A percentile compares a stretch with the other conserved stretches of the same genome.
Conservation (phyloP, 2,797 vertebrate genomes). For the Enteromius anoplus region DNA sequence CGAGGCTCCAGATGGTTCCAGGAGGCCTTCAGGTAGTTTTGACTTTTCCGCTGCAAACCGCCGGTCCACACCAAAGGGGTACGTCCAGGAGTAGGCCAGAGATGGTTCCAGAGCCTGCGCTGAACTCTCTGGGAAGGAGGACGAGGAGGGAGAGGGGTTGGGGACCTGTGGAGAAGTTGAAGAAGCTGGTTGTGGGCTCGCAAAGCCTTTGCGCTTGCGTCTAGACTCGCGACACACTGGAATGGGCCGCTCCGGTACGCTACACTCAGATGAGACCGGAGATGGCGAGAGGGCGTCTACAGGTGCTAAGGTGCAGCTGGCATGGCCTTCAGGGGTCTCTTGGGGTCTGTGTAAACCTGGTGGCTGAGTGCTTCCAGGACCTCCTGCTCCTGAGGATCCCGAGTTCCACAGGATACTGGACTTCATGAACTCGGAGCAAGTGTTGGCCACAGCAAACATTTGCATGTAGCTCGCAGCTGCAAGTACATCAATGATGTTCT, state of each 20-base stretch:
- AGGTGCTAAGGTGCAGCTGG: conserved; percentile 88
- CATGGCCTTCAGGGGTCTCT: conserved; percentile 82
- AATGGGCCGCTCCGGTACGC: conserved; percentile 91
- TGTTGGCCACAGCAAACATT: conserved; percentile 98
- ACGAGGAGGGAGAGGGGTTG: conserved; percentile 90
- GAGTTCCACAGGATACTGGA: conserved; percentile 97
- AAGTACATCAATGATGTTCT: conserved; percentile 97
- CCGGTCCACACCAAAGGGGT: conserved; percentile 94
- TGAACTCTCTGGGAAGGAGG: conserved; percentile 85
- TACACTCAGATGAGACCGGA: conserved; percentile 94
- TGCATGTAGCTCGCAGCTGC: conserved; percentile 98
- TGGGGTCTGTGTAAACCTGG: conserved; percentile 56
- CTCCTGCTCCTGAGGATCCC: conserved; percentile 35
- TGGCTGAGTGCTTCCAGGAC: conserved; percentile 1
- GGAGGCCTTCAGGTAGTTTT: conserved; percentile 90
- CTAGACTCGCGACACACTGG: conserved; percentile 92
- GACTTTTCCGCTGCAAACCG: conserved; percentile 91
- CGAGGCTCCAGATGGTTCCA: conserved; percentile 83
- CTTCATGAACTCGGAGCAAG: conserved; percentile 99
- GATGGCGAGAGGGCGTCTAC: conserved; percentile 92
- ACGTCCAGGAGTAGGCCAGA: conserved; percentile 96
- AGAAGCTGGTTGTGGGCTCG: conserved; percentile 84
- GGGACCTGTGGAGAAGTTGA: conserved; percentile 88
- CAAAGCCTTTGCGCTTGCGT: conserved; percentile 93
- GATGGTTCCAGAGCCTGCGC: conserved; percentile 93